Base-by-base conservation (phyloP, 2,113 vertebrate species). In the Brachypodius melanocephalos region DNA sequence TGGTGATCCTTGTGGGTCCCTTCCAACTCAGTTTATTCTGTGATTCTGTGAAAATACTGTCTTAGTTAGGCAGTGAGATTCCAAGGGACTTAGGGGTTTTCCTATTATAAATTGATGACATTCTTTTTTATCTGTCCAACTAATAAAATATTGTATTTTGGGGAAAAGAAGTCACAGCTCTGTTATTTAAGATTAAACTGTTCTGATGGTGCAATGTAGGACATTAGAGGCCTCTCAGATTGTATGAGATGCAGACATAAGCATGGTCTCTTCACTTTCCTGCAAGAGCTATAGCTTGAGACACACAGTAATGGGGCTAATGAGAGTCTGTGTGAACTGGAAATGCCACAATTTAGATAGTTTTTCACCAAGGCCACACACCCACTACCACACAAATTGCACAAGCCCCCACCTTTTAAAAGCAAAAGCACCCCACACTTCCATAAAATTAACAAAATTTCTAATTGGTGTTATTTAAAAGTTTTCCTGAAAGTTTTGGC, bases 41-140 rank as follows among this genome's bases (percentile, higher is more conserved):
- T 62, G 25, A 48, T 76, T 83, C 26, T 48, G 21, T 75, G 17
- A 89, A 76, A 89, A 63, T 75, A 68, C 54, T 73, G 28, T 11
- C 84, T 73, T 76, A 76, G 40, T 94, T 93, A 87, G 57, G 89
- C 71, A 89, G 24, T 93, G 57, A 86, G 34, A 79, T 92, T 91
- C 72, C 72, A 31, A 85, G 78, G n/a, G 26, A 54, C 18, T 88
- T 95, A 21, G 40, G 77, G 62, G 21, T 75, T 96, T 96, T 95
- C 87, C 80, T 76, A 80, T 38, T 86, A 59, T 93, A 46, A 92
- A 82, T 73, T 90, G 74, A 88, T 91, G 49, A 22, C 74, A 74
- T 91, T 89, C 68, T 89, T 90, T 92, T 63, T 89, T 79, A 57
- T 91, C 74, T 91, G 72, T 43, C 48, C 43, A 65, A 54, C 57